A percentile compares a stretch with the other conserved stretches of the same genome.
Evolutionary conservation across 2,888 invertebrate species (phyloP).

Genomic region (Drosophila percnosoma): DNA sequence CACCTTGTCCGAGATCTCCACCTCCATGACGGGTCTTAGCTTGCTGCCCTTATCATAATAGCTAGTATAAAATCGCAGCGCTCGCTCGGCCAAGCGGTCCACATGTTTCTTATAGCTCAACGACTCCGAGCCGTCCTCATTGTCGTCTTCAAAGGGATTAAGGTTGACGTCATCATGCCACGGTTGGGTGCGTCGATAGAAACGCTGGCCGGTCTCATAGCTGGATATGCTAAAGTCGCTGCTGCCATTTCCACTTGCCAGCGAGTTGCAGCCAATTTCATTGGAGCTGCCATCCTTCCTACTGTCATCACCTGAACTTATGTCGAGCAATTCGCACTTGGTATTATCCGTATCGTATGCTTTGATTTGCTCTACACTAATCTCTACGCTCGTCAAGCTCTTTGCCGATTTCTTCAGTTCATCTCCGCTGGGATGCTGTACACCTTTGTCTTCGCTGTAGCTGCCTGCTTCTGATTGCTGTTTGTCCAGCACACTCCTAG

Average conservation of each 20-base stretch:
- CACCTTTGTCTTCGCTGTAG: conserved; percentile 40
- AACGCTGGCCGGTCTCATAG: conserved; percentile 51
- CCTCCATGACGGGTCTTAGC: neutral
- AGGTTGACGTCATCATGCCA: conserved; percentile 6
- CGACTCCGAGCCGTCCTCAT: neutral
- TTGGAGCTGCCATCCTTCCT: conserved; percentile 10
- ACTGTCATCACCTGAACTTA: conserved; percentile 30
- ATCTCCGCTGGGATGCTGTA: conserved; percentile 55
- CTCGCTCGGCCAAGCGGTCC: conserved; percentile 43
- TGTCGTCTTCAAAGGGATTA: neutral
- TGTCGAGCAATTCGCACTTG: conserved; percentile 27
- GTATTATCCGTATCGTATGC: conserved; percentile 21
- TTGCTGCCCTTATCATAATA: conserved; percentile 2
- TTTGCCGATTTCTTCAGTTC: conserved; percentile 20
- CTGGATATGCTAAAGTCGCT: conserved; percentile 19
- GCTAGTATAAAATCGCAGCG: conserved; percentile 31
- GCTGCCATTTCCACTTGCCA: conserved; percentile 4
- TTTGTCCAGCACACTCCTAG: conserved; percentile 5
- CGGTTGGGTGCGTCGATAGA: conserved; percentile 47
- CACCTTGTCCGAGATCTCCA: conserved; percentile 3
- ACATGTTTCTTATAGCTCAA: conserved; percentile 33
- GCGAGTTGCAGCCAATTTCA: conserved; percentile 18
- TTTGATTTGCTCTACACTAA: neutral
- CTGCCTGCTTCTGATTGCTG: conserved; percentile 29
- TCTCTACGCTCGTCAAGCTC: neutral